phyloP scores from a whole-genome alignment of 2,113 vertebrate species.

The Bos taurus region ARS-UCD2.0 NC_037349.1:35516501-35517000 shows the following conservation, averaged over 20 bases:
- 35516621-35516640: not conserved
- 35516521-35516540: not conserved
- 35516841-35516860: not conserved
- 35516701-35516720: not conserved
- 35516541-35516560: not conserved
- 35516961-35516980: not conserved
- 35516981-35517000: not conserved
- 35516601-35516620: not conserved
- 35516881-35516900: not conserved
- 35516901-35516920: not conserved
- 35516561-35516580: not conserved
- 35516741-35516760: not conserved
- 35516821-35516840: not conserved
- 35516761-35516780: not conserved
- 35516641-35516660: not conserved
- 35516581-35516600: not conserved
- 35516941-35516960: not conserved
- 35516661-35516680: slow-evolving; percentile 10
- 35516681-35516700: not conserved
- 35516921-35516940: not conserved
- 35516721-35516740: slow-evolving; percentile 2
- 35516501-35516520: not conserved
- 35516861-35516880: not conserved
- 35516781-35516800: not conserved
- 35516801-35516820: not conserved